Base-by-base conservation (phyloP, 2,888 invertebrate genomes). In the Cancer borealis region DNA sequence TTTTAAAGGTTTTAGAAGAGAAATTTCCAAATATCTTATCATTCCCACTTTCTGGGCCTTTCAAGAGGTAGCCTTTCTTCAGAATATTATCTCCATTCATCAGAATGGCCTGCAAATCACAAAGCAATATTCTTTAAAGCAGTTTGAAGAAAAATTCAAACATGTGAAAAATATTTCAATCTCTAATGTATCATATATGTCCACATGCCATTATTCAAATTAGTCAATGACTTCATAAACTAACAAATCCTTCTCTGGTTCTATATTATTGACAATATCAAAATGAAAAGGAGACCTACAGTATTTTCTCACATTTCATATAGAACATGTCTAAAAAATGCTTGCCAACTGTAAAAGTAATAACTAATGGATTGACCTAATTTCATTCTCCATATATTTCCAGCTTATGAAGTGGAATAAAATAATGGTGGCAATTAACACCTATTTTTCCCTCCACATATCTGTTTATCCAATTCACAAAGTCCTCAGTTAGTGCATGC, bases 11-110 rank as follows among this genome's bases (percentile, higher is more conserved):
- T 97, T 99, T 98, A 45, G 99, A 98, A 96, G 98, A 98, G 96
- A 99, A 98, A 96, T 98, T 98, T 96, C 98, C 98, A 97, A 99
- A 98, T 97, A 99, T 98, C 96, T 98, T 97, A 96, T 99, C 99
- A 92, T 98, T 98, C 95, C 98, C 98, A 95, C 98, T 98, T 97
- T 99, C 99, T 10, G 99, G 98, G 88, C 99, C 99, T 97, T 99
- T 99, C 97, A 98, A 97, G 96, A 99, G 97, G 97, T 98, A 98
- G 0, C 99, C 99, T 97, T 99, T 98, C 97, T 99, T 99, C 92
- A 98, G 98, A 96, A 98, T 98, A 87, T 95, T 96, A 93, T 96
- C 95, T 39, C 95, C 95, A 94, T 95, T 95, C 10, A 94, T 94
- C 47, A 95, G 54, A 26, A 95, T 94, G 45, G 95, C 95, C 95